phyloP scores from a whole-genome alignment of 2,888 invertebrate genomes.

The Parapristionchus giblindavisi region DNA sequence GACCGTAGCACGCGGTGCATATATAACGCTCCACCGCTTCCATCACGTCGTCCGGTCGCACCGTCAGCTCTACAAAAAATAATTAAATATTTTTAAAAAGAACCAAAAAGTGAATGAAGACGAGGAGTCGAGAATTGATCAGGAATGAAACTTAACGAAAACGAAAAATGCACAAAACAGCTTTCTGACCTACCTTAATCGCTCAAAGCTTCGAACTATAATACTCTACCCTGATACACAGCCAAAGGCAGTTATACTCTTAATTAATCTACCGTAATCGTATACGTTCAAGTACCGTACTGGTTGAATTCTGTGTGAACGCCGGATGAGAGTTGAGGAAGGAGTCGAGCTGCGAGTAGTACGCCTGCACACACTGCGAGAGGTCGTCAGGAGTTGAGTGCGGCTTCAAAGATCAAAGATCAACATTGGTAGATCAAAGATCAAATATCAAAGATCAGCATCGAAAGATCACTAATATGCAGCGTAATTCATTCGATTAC shows the following conservation, averaged over 20 bases:
- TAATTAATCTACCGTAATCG: not conserved
- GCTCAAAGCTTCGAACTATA: no score
- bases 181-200: no score
- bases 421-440: not conserved
- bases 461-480: not conserved
- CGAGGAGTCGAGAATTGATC: not conserved
- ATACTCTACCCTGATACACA: no score
- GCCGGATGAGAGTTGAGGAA: constrained; percentile 76
- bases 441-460: not conserved
- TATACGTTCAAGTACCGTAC: not conserved
- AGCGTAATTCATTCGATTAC: not conserved
- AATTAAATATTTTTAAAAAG: constrained; percentile 4
- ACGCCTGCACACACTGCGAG: constrained; percentile 88
- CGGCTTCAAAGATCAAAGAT: constrained; percentile 40
- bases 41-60: constrained; percentile 83
- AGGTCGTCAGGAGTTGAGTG: constrained; percentile 79
- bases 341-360: constrained; percentile 83
- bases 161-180: no score
- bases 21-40: constrained; percentile 93
- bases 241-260: not conserved
- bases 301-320: constrained; percentile 69
- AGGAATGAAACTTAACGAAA: not conserved
- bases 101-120: not conserved
- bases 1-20: constrained; percentile 87
- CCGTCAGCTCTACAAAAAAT: constrained; percentile 73